These are phyloP conservation scores for Dreissena rostriformis DNA, from an alignment of 1,140 invertebrate species.

Conservation along the genomic window DNA sequence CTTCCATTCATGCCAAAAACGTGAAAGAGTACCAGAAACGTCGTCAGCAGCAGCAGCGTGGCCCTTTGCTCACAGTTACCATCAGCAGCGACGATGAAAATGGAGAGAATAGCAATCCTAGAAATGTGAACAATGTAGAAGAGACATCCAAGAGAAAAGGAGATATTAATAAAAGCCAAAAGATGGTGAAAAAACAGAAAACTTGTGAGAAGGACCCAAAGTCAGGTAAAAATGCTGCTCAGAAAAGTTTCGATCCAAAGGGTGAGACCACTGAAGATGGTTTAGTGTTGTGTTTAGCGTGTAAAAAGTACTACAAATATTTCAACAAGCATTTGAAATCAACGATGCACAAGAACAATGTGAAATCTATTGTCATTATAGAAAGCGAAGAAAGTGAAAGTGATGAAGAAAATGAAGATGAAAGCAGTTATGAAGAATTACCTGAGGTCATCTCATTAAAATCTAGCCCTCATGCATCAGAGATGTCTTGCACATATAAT, in stretches of 20 bases:
- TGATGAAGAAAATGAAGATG: neutral
- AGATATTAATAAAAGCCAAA: neutral
- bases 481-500: no score
- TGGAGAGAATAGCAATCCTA: neutral
- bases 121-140: neutral
- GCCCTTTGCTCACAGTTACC: neutral
- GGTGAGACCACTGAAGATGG: neutral
- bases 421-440: neutral
- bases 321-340: neutral
- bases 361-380: no score
- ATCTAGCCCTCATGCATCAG: neutral
- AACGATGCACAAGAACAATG: no score
- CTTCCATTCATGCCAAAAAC: neutral
- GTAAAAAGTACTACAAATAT: neutral
- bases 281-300: neutral
- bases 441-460: neutral
- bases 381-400: neutral
- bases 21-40: neutral
- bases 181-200: neutral
- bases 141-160: neutral
- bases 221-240: no score
- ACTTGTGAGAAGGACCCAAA: neutral
- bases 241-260: neutral
- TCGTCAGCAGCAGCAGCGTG: neutral
- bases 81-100: constrained; percentile 1